Evolutionary conservation across 1,140 invertebrate genomes (phyloP).

Genomic region (Zaprionus lachaisei): DNA sequence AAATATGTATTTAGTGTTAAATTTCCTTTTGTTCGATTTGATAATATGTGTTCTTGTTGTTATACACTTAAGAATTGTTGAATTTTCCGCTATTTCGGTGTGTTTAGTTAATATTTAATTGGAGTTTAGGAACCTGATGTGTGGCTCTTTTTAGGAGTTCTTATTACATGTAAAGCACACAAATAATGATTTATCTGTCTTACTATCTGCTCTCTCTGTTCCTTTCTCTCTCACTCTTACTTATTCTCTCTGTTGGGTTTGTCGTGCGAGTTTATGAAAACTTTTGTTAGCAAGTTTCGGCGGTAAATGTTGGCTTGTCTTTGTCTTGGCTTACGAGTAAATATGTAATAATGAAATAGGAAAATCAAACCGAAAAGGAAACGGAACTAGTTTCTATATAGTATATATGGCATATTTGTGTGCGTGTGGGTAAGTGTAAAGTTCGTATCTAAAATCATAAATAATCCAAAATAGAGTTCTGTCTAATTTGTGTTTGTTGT

Average conservation of each 20-base stretch:
- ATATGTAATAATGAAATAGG: slow-evolving; percentile 11
- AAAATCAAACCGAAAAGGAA: slow-evolving; percentile 40
- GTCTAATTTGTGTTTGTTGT: slow-evolving; percentile 25
- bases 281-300: slow-evolving; percentile 38
- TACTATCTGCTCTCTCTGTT: slow-evolving; percentile 5
- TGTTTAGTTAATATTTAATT: slow-evolving; percentile 39
- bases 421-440: slow-evolving; percentile 32
- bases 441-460: slow-evolving; percentile 41
- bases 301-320: slow-evolving; percentile 45
- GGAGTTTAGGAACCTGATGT: slow-evolving; percentile 69
- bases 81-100: slow-evolving; percentile 35
- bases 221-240: slow-evolving; percentile 31
- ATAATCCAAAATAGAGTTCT: slow-evolving; percentile 65
- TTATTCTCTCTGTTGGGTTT: slow-evolving; percentile 45
- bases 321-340: slow-evolving; percentile 59
- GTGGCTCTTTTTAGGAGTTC: slow-evolving; percentile 53
- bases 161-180: slow-evolving; percentile 44
- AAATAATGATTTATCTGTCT: slow-evolving; percentile 49
- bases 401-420: slow-evolving; percentile 33
- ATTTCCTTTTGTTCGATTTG: slow-evolving; percentile 40
- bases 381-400: slow-evolving; percentile 18
- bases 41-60: slow-evolving; percentile 45
- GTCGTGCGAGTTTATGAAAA: slow-evolving; percentile 14
- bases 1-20: slow-evolving; percentile 57
- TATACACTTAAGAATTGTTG: slow-evolving; percentile 44